Percentiles rank a stretch among this genome's conserved stretches.
These are phyloP conservation scores for Adrianichthys oophorus DNA, from an alignment of 2,797 vertebrate genomes.

Conservation along the genomic window DNA sequence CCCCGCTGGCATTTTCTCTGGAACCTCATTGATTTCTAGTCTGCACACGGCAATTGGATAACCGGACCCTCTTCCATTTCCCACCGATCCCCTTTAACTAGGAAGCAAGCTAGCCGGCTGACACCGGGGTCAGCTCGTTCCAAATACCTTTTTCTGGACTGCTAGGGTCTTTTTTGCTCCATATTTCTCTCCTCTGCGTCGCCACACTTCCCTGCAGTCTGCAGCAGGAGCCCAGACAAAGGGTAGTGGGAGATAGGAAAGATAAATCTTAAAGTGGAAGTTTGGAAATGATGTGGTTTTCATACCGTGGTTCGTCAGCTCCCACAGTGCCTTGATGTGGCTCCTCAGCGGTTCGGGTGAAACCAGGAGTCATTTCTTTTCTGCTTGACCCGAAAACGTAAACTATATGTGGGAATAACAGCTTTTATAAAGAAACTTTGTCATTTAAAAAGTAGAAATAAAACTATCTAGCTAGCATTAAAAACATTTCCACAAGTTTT, in stretches of 20 bases:
- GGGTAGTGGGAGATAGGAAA: conserved; percentile 30
- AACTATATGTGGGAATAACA: neutral
- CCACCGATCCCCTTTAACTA: conserved; percentile 67
- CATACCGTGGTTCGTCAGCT: conserved; percentile 15
- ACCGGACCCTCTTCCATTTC: conserved; percentile 61
- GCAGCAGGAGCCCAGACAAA: conserved; percentile 23
- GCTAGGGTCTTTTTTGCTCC: conserved; percentile 49
- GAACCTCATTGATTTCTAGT: conserved; percentile 75
- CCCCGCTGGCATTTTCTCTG: conserved; percentile 75
- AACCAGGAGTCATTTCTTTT: conserved; percentile 35
- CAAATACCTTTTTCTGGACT: conserved; percentile 75
- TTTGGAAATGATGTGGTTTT: conserved; percentile 46
- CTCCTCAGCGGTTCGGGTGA: conserved; percentile 24
- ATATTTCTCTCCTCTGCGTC: conserved; percentile 44
- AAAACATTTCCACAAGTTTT: no score
- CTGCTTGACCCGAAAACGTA: conserved; percentile 19
- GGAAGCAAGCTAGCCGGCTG: conserved; percentile 62
- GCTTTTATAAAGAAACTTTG: no score
- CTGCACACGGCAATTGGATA: conserved; percentile 60
- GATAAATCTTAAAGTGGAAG: conserved; percentile 50
- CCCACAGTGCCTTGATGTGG: conserved; percentile 24
- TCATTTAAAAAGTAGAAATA: no score
- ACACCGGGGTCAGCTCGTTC: conserved; percentile 69
- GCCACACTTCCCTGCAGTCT: conserved; percentile 51
- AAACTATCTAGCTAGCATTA: no score